phyloP scores from a whole-genome alignment of 2,888 invertebrate species.

The Caenorhabditis virilis region DNA sequence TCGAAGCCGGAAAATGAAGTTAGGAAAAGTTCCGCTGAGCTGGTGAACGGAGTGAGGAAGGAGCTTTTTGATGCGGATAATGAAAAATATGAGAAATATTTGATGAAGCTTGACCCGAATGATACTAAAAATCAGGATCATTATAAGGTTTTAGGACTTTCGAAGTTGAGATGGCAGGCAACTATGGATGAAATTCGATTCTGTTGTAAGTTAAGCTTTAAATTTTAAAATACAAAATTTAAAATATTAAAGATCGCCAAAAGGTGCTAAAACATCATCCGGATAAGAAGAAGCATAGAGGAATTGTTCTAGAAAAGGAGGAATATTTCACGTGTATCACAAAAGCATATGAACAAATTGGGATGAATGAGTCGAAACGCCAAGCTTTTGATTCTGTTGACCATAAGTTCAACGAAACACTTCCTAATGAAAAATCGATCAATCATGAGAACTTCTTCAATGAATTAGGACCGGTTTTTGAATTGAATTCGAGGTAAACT shows the following conservation, averaged over 20 bases:
- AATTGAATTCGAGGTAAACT: conserved; percentile 72
- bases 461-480: conserved; percentile 72
- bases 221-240: background rate
- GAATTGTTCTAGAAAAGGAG: conserved; percentile 79
- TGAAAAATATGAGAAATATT: conserved; percentile 60
- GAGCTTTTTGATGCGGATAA: conserved; percentile 62
- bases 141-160: conserved; percentile 87
- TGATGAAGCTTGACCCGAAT: conserved; percentile 56
- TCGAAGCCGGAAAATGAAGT: conserved; percentile 10
- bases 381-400: conserved; percentile 95
- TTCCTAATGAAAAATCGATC: conserved; percentile 77
- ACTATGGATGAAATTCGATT: conserved; percentile 90
- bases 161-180: conserved; percentile 81
- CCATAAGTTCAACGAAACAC: conserved; percentile 85
- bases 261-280: conserved; percentile 94
- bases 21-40: conserved; percentile 10
- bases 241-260: conserved; percentile 75
- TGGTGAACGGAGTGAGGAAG: conserved; percentile 20
- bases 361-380: conserved; percentile 74
- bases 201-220: conserved; percentile 77
- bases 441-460: conserved; percentile 77
- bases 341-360: conserved; percentile 72
- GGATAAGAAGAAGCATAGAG: conserved; percentile 82
- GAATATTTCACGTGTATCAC: conserved; percentile 99
- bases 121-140: conserved; percentile 79